Conservation (phyloP, 2,797 vertebrate species). For the Tapera naevia region DNA sequence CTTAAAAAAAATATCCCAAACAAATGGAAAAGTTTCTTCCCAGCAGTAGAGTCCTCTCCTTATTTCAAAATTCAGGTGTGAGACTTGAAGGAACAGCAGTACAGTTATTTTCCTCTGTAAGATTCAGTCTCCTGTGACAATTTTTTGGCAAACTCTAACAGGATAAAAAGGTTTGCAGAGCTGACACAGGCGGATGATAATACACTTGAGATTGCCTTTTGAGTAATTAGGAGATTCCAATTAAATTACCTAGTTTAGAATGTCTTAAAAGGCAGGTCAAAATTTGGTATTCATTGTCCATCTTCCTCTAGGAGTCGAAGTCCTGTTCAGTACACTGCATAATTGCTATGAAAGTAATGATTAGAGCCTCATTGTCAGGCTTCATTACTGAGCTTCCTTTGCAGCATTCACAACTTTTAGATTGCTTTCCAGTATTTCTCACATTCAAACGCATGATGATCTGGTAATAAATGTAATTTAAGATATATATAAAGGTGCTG, state of each 20-base stretch:
- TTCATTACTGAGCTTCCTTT: constrained; percentile 23
- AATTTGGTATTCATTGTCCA: constrained; percentile 63
- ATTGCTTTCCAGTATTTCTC: background rate
- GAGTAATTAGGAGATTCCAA: constrained; percentile 74
- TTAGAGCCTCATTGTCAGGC: constrained; percentile 16
- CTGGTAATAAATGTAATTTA: constrained; percentile 11
- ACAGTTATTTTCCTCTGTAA: constrained; percentile 71
- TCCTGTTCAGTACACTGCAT: constrained; percentile 16
- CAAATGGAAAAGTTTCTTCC: constrained; percentile 6
- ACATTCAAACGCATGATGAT: background rate
- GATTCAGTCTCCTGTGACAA: constrained; percentile 63
- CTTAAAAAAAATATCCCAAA: constrained; percentile 8
- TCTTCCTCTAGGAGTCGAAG: constrained; percentile 43
- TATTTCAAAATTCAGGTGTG: constrained; percentile 54
- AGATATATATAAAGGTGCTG: background rate
- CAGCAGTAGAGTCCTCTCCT: constrained; percentile 48
- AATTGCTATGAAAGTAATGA: constrained; percentile 61
- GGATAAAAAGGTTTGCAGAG: constrained; percentile 70
- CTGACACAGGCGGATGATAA: constrained; percentile 59
- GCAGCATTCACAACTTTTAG: background rate
- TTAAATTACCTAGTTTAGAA: constrained; percentile 67
- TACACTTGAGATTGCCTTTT: constrained; percentile 61
- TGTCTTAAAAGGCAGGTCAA: constrained; percentile 63
- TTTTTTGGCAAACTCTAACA: constrained; percentile 73
- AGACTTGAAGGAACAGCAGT: constrained; percentile 47